These are phyloP conservation scores for Stegodyphus dumicola DNA, from an alignment of 1,140 invertebrate genomes.

Conservation along the genomic window DNA sequence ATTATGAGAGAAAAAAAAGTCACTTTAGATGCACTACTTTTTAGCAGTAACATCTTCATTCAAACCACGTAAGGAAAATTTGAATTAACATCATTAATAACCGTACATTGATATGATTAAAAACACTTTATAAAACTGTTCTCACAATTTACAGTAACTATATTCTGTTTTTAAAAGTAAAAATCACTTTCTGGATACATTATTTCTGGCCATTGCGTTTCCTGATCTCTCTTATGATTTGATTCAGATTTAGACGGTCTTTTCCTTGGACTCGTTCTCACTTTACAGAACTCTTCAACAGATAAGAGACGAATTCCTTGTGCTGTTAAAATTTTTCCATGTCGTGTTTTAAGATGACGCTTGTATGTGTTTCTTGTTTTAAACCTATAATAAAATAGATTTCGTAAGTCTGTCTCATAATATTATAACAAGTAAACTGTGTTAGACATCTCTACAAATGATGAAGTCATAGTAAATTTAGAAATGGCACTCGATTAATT, in stretches of 20 bases:
- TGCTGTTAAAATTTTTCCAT: constrained; percentile 74
- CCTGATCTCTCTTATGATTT: background rate
- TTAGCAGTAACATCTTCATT: no score
- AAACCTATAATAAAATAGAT: constrained; percentile 48
- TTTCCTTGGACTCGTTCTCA: constrained; percentile 68
- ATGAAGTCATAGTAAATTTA: no score
- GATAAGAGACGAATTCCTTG: constrained; percentile 72
- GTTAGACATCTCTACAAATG: no score
- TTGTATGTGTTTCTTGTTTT: constrained; percentile 63
- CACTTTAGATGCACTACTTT: no score
- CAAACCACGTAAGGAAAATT: no score
- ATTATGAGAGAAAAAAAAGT: no score
- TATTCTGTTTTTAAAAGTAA: background rate
- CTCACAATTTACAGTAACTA: background rate
- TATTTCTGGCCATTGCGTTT: constrained; percentile 1
- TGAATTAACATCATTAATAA: no score
- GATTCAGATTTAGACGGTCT: background rate
- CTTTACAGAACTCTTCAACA: constrained; percentile 73
- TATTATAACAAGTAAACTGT: background rate
- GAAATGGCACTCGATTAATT: no score
- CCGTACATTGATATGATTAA: no score
- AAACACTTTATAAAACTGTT: no score
- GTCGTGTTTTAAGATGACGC: constrained; percentile 69
- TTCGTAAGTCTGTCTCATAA: background rate
- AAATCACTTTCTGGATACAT: background rate